A percentile compares a stretch with the other conserved stretches of the same genome.
phyloP scores from a whole-genome alignment of 2,888 invertebrate species.

The Hyppa rectilinea region DNA sequence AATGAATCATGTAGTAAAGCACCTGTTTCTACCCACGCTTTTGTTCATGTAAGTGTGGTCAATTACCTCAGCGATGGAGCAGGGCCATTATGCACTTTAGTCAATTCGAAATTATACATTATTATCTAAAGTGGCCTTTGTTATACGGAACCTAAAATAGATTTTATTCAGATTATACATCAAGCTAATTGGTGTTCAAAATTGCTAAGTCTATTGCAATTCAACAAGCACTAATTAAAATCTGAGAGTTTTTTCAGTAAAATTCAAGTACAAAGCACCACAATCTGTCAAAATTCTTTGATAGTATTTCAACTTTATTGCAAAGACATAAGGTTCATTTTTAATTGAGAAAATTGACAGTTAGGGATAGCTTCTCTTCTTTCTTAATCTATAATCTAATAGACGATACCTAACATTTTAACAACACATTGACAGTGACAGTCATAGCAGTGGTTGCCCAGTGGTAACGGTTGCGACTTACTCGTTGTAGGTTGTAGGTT shows the following conservation, averaged over 20 bases:
- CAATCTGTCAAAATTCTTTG: too few relatives aligned
- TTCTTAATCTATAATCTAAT: too few relatives aligned
- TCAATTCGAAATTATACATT: conserved; percentile 9
- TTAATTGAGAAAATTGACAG: too few relatives aligned
- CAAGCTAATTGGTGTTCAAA: background rate
- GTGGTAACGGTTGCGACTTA: too few relatives aligned
- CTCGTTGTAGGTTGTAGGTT: too few relatives aligned
- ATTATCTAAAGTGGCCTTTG: conserved; percentile 10
- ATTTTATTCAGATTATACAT: background rate
- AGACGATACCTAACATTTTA: too few relatives aligned
- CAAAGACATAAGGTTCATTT: too few relatives aligned
- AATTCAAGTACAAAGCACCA: background rate
- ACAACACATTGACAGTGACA: too few relatives aligned
- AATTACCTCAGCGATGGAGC: conserved; percentile 8
- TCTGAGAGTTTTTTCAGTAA: background rate
- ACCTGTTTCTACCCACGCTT: conserved; percentile 14
- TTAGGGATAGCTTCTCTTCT: too few relatives aligned
- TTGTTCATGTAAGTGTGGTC: conserved; percentile 10
- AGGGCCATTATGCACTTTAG: conserved; percentile 15
- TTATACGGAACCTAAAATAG: background rate
- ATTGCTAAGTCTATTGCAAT: background rate
- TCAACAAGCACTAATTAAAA: background rate
- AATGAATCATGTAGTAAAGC: background rate
- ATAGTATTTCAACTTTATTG: too few relatives aligned
- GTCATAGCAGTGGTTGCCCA: too few relatives aligned